Conservation (phyloP, 2,113 vertebrate genomes). For the Sturnira hondurensis region DNA sequence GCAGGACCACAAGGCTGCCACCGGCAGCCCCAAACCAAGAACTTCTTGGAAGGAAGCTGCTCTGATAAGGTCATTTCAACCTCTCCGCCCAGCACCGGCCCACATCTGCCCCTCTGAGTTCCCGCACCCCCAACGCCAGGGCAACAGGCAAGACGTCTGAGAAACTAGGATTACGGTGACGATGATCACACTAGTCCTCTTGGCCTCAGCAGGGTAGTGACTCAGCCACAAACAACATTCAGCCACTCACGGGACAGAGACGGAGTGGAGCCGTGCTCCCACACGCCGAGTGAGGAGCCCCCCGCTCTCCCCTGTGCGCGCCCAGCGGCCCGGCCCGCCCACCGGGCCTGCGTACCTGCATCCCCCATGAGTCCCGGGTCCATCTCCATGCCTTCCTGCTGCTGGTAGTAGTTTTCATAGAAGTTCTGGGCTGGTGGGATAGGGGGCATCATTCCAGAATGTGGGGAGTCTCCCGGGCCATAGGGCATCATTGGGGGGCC, state of each 20-base stretch:
- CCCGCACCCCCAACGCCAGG: background rate
- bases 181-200: background rate
- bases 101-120: background rate
- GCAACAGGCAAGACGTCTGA: background rate
- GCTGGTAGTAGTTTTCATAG: conserved; percentile 91
- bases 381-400: conserved; percentile 86
- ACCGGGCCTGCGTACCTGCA: conserved; percentile 60
- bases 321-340: background rate
- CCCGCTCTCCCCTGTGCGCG: rapidly evolving
- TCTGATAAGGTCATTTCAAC: rapidly evolving
- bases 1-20: background rate
- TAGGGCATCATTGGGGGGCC: conserved; percentile 90
- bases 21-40: background rate
- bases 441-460: conserved; percentile 84
- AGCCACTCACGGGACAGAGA: background rate
- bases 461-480: conserved; percentile 84
- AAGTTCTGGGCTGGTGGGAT: conserved; percentile 85
- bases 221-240: background rate
- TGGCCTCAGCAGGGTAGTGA: background rate
- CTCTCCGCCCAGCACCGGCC: background rate
- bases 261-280: background rate
- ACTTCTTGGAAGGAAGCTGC: background rate
- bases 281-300: background rate
- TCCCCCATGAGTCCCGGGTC: conserved; percentile 78
- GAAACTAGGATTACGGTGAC: background rate